Evolutionary conservation across 2,113 vertebrate genomes (phyloP).

Genomic region (Zosterops japonicus): DNA sequence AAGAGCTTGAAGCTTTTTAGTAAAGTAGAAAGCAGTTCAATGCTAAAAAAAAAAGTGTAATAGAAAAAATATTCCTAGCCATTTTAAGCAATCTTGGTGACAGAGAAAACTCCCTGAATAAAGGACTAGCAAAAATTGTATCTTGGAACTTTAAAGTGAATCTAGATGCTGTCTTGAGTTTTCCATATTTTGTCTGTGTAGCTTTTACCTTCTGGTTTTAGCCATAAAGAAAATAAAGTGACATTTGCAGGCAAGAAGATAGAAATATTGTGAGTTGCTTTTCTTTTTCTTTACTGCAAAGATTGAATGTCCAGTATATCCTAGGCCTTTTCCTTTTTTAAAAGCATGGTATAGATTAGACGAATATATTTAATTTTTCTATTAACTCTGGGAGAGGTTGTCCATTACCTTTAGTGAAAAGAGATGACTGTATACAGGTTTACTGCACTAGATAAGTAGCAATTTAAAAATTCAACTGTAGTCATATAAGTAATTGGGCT

Average conservation of each 20-base stretch:
- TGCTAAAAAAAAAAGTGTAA: neutral
- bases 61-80: neutral
- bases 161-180: neutral
- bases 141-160: neutral
- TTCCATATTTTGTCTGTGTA: neutral
- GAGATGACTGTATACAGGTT: neutral
- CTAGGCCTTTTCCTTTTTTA: neutral
- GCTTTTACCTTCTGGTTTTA: neutral
- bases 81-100: conserved; percentile 32
- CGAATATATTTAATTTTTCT: neutral
- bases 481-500: neutral
- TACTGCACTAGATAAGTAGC: neutral
- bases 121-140: neutral
- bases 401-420: neutral
- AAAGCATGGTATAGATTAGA: neutral
- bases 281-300: neutral
- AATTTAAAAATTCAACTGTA: neutral
- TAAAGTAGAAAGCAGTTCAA: conserved; percentile 15
- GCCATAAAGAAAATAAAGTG: neutral
- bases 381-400: neutral
- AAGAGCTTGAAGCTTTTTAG: conserved; percentile 32
- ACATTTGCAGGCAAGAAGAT: neutral
- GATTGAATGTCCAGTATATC: neutral
- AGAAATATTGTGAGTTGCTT: neutral
- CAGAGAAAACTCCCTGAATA: conserved; percentile 33